Evolutionary conservation across 2,888 invertebrate species (phyloP), one percentile per base, ranked within the genome.

Genomic region (Blastobasis adustella): DNA sequence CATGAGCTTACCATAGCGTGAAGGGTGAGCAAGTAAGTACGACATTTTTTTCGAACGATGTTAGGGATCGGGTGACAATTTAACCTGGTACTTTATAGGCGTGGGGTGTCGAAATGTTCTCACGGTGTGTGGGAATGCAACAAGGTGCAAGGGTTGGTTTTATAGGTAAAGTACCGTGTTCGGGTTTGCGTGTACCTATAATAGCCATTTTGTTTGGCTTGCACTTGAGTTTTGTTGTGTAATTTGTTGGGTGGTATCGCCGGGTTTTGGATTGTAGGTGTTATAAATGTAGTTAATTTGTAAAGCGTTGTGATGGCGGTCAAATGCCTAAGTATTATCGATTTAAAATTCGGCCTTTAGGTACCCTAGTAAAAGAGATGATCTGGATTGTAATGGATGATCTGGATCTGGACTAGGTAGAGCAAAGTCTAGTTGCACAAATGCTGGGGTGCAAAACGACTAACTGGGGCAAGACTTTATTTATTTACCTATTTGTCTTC

Each of bases 121-220:
- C 87, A 85, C 86, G 86, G 66, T 79, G 80, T 87, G 85, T 87
- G 87, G 84, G 88, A 87, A 88, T 85, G 75, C 71, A 62, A 58
- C 71, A 80, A 83, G 84, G 85, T 82, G 83, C 76, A 82, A 84
- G 79, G 83, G 83, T 75, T 73, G 60, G 49, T 61, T 61, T 61
- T 54, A 56, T 9, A 51, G 59, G 58, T 59, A 43, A 23, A 23
- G 23, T 23, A 23, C 23, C 23, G 23, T 23, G 10, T 42, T 42
- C 42, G 50, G 9, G 54, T 51, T 55, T 54, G 55, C 51, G 51
- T 51, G 51, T 49, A 45, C 49, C 54, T 36, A 58, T 42, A n/a
- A 5, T 42, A 42, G 23, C 23, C 3, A 23, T 53, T 63, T 62
- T 71, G 67, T 71, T 65, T 67, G 62, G 60, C 53, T 54, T 59